Conservation (phyloP, 2,888 invertebrate genomes). For the Conomelus anceps region DNA sequence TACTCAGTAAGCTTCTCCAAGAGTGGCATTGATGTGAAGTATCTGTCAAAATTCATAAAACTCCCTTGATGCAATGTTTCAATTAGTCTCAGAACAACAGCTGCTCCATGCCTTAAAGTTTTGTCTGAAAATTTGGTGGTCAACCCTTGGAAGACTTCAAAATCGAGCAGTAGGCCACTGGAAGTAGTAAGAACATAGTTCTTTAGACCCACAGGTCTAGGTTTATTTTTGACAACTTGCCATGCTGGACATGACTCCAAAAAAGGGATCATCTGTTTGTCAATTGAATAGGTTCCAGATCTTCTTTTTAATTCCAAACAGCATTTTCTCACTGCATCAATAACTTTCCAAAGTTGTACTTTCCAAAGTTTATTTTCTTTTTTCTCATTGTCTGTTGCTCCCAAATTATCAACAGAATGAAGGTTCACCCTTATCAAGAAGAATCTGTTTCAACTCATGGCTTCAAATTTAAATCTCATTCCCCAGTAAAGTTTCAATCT, state of each 20-base stretch:
- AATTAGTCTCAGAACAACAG: not conserved
- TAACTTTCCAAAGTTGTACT: constrained; percentile 8
- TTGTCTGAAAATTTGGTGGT: not conserved
- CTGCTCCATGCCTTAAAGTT: not conserved
- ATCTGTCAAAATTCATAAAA: not conserved
- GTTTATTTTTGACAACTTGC: constrained; percentile 13
- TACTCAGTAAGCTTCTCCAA: not conserved
- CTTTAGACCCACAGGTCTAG: constrained; percentile 11
- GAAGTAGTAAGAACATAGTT: not conserved
- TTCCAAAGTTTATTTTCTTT: constrained; percentile 16
- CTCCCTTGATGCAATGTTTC: not conserved
- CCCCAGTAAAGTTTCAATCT: no score
- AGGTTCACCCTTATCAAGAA: not conserved
- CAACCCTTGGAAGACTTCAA: not conserved
- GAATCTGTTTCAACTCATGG: no score
- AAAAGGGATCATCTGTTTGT: constrained; percentile 19
- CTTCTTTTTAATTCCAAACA: constrained; percentile 1
- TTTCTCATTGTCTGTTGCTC: not conserved
- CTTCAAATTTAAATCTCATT: no score
- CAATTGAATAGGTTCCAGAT: constrained; percentile 9
- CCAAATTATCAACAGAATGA: not conserved
- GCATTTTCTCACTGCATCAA: not conserved
- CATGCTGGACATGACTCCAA: not conserved
- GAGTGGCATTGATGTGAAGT: not conserved
- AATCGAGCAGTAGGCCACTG: not conserved